These are phyloP conservation scores for Macrostomum lignano DNA, from an alignment of 1,140 invertebrate genomes.

Conservation along the genomic window DNA sequence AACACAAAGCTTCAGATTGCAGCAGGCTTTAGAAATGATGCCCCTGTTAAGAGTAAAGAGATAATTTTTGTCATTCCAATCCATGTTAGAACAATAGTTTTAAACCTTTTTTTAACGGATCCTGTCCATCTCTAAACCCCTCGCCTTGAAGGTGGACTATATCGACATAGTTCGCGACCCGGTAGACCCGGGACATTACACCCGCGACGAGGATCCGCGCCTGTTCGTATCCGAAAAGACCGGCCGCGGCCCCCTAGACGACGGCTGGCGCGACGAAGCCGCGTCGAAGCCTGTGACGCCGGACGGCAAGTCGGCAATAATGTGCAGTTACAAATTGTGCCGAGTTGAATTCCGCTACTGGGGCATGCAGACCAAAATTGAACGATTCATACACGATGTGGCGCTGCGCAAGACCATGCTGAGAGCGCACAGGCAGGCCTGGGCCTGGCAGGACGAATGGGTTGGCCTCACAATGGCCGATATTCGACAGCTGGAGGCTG, in stretches of 20 bases:
- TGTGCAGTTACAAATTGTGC: slow-evolving; percentile 98
- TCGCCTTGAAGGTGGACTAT: slow-evolving; percentile 53
- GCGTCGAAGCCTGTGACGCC: too few relatives aligned
- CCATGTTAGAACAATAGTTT: too few relatives aligned
- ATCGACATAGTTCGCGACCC: slow-evolving; percentile 95
- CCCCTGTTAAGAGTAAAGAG: too few relatives aligned
- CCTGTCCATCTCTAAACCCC: too few relatives aligned
- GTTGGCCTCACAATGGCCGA: slow-evolving; percentile 78
- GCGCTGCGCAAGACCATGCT: slow-evolving; percentile 88
- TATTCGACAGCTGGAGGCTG: slow-evolving; percentile 66
- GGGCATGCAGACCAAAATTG: slow-evolving; percentile 97
- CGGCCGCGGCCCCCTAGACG: slow-evolving; percentile 53
- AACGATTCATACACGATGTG: slow-evolving; percentile 94
- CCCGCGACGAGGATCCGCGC: slow-evolving; percentile 59
- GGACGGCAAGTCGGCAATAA: slow-evolving; percentile 42
- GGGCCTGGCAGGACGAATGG: slow-evolving; percentile 99
- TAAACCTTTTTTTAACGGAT: too few relatives aligned
- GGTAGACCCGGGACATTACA: slow-evolving; percentile 57
- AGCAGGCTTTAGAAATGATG: too few relatives aligned
- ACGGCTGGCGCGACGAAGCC: slow-evolving; percentile 61
- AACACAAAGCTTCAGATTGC: too few relatives aligned
- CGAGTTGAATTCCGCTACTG: slow-evolving; percentile 91
- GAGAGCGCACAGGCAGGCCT: slow-evolving; percentile 81
- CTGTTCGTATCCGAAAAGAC: slow-evolving; percentile 65
- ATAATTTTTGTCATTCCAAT: too few relatives aligned